Evolutionary conservation across 1,140 invertebrate genomes (phyloP).

Genomic region (Sipha flava): DNA sequence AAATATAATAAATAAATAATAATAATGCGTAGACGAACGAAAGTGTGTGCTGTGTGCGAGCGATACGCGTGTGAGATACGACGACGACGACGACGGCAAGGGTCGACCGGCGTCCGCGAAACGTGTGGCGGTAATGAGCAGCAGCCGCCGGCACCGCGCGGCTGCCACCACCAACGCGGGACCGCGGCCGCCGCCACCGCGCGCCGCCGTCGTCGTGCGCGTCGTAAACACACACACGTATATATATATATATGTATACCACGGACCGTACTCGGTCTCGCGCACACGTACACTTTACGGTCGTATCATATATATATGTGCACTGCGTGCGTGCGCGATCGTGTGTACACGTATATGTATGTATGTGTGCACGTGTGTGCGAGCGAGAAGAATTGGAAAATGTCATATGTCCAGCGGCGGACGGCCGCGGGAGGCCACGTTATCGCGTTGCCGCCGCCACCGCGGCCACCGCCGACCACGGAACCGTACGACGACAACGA

Average conservation of each 20-base stretch:
- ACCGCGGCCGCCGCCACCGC: neutral
- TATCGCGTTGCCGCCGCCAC: constrained; percentile 1
- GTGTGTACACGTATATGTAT: neutral
- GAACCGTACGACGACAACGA: neutral
- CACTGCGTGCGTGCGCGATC: neutral
- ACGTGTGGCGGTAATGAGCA: constrained; percentile 28
- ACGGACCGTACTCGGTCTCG: neutral
- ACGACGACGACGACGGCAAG: neutral
- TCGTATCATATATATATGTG: neutral
- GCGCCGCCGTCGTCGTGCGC: neutral
- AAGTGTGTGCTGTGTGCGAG: neutral
- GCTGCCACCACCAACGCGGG: neutral
- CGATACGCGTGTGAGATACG: neutral
- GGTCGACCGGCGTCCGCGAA: constrained; percentile 19
- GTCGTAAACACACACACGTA: neutral
- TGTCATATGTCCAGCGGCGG: constrained; percentile 17
- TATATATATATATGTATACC: neutral
- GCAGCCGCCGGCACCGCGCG: neutral
- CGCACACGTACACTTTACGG: neutral
- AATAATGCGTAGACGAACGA: neutral
- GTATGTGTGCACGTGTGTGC: neutral
- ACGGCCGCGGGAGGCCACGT: constrained; percentile 16
- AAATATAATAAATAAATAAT: no score
- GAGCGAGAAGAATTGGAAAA: constrained; percentile 27
- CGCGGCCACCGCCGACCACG: neutral